These are phyloP conservation scores for Dreissena polymorpha DNA, from an alignment of 1,140 invertebrate species.

Conservation along the genomic window DNA sequence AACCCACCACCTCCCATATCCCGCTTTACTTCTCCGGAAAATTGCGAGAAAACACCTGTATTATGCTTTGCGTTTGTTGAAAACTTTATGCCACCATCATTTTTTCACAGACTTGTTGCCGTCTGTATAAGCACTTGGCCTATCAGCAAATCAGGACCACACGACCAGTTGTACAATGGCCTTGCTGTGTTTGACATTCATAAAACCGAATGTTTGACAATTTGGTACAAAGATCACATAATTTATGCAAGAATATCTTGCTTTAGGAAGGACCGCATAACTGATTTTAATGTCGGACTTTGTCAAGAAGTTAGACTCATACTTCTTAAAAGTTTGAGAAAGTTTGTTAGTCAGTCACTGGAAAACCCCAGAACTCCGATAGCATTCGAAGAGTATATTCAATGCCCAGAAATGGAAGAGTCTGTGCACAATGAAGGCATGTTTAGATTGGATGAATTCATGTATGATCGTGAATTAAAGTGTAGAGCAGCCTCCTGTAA, in stretches of 20 bases:
- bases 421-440: too few species aligned
- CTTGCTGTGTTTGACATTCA: conserved; percentile 13
- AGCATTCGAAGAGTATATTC: conserved; percentile 41
- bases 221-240: conserved; percentile 40
- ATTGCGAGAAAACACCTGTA: conserved; percentile 5
- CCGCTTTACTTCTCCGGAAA: neutral
- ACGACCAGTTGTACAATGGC: conserved; percentile 18
- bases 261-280: neutral
- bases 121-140: conserved; percentile 8
- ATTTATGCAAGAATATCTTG: conserved; percentile 24
- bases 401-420: conserved; percentile 5
- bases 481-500: too few species aligned
- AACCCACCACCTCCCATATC: too few species aligned
- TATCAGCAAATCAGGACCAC: neutral
- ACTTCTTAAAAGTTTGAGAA: neutral
- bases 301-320: neutral
- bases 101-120: conserved; percentile 31
- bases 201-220: neutral
- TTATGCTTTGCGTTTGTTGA: conserved; percentile 10
- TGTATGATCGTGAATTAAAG: too few species aligned
- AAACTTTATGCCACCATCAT: conserved; percentile 37
- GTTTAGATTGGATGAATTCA: too few species aligned
- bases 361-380: neutral
- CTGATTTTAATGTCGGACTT: too few species aligned
- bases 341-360: conserved; percentile 12